Base-by-base conservation (phyloP, 2,888 invertebrate species). In the Calameuta idolon region DNA sequence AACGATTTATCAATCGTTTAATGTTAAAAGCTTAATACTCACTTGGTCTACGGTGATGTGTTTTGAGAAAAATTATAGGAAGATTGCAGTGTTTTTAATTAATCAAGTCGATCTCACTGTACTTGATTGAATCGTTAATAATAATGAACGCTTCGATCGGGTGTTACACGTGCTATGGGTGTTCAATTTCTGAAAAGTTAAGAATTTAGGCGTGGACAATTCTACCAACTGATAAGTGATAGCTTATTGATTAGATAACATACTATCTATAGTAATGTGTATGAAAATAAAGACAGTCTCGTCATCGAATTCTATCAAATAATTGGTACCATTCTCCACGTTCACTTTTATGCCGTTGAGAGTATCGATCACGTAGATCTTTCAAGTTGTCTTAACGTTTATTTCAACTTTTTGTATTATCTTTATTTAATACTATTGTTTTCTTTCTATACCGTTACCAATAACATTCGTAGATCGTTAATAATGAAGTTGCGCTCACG, bases 401-500 rank as follows among this genome's bases (percentile, higher is more conserved):
- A 2, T 55, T 23, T 55, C 40, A 23, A 23, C 2, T 55, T 55
- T 55, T 55, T 55, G 15, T 23, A 23, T 55, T 55, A 23, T 55
- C 23, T 55, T 55, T 55, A 2, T 23, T 23, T 2, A 5, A 23
- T 23, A 23, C 2, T 9, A 23, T 23, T 40, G 15, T 55, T 55
- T 2, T 23, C 5, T 55, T 55, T 55, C 23, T 23, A 5, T 23
- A 55, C 9, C 1, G 23, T 23, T 55, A 40, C 40, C 4, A 5
- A 40, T 15, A 55, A 55, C 9, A 55, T 55, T 9, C 5, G 5
- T 55, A 23, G 23, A 55, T 55, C 55, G 23, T 55, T 9, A 37
- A 37, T 30, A 12, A 78, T 78, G 78, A 78, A 75, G 55, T 78
- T 78, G 33, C 34, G n/a, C 74, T 71, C 69, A 33, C 55, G 35